Evolutionary conservation across 1,140 invertebrate species (phyloP).

Genomic region (Lanistes nyassanus): DNA sequence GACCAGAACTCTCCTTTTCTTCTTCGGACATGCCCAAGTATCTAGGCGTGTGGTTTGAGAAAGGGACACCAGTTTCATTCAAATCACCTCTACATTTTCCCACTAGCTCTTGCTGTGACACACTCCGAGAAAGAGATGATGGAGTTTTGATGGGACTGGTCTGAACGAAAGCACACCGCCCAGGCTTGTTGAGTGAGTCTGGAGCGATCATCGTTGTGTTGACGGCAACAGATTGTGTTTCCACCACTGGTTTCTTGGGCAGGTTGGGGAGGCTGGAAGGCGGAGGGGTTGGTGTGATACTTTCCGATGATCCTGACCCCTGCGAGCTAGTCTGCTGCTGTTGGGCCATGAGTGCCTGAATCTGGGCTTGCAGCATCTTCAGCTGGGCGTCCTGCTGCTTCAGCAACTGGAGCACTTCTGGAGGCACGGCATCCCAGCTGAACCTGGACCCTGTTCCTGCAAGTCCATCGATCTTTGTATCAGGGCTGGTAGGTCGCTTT

Average conservation of each 20-base stretch:
- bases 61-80: no score
- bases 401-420: constrained; percentile 56
- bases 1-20: no score
- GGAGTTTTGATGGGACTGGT: constrained; percentile 44
- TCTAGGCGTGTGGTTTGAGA: no score
- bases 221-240: constrained; percentile 50
- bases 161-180: constrained; percentile 40
- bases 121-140: background rate
- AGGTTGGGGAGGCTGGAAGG: background rate
- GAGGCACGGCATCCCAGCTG: constrained; percentile 54
- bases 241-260: constrained; percentile 15
- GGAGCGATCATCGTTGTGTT: constrained; percentile 47
- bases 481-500: constrained; percentile 18
- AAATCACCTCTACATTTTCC: background rate
- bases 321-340: constrained; percentile 14
- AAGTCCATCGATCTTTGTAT: background rate
- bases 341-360: constrained; percentile 48
- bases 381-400: constrained; percentile 60
- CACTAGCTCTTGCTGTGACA: constrained; percentile 4
- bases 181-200: constrained; percentile 3
- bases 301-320: constrained; percentile 24
- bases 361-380: constrained; percentile 58
- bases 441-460: constrained; percentile 22
- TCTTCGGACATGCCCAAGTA: no score
- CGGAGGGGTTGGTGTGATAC: constrained; percentile 31